Evolutionary conservation across 2,888 invertebrate species (phyloP).

Genomic region (Tillus elongatus): DNA sequence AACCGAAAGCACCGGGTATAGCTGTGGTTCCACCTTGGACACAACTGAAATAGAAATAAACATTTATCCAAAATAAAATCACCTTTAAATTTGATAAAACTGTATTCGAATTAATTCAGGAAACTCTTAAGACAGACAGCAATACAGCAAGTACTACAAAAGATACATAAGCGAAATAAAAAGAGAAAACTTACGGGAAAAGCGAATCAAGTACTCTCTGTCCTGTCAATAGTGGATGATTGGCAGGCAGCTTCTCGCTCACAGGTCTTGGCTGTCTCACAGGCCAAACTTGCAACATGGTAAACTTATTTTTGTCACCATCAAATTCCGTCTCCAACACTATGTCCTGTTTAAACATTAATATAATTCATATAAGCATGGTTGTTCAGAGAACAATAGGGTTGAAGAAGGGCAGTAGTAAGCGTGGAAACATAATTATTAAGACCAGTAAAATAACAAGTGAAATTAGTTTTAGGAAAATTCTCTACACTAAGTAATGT

Average conservation of each 20-base stretch:
- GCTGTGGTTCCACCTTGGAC: conserved; percentile 98
- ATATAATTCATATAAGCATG: no score
- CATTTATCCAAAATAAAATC: neutral
- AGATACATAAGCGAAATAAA: no score
- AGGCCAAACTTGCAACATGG: conserved; percentile 99
- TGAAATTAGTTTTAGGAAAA: no score
- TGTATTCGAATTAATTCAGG: no score
- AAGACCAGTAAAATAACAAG: no score
- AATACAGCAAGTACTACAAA: no score
- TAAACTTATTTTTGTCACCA: conserved; percentile 82
- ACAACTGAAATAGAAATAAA: conserved; percentile 53
- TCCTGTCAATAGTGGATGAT: conserved; percentile 95
- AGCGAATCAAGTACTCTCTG: conserved; percentile 96
- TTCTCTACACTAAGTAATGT: no score
- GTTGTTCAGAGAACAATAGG: no score
- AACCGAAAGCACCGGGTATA: conserved; percentile 99
- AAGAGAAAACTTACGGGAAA: conserved; percentile 87
- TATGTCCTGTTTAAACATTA: conserved; percentile 59
- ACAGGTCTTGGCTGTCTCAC: conserved; percentile 95
- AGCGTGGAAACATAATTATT: no score
- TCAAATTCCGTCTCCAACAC: conserved; percentile 98
- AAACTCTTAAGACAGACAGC: no score
- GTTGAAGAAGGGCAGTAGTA: no score
- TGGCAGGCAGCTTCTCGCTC: conserved; percentile 96
- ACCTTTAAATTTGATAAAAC: no score